phyloP scores from a whole-genome alignment of 2,888 invertebrate genomes.

The Macrophya alboannulata region DNA sequence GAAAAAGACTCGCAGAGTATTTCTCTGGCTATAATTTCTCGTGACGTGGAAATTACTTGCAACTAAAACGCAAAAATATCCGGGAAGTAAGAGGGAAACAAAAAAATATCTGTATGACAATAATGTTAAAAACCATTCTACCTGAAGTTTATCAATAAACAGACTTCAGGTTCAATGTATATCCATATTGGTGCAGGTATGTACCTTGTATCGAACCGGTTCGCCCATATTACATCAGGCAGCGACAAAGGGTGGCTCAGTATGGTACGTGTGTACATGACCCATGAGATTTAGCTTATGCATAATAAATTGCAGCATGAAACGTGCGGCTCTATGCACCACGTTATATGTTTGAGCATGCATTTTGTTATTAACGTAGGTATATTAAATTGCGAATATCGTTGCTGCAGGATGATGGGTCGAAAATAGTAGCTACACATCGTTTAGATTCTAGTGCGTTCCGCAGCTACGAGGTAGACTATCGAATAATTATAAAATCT shows the following conservation, averaged over 20 bases:
- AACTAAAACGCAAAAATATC: background rate
- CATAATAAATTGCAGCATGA: background rate
- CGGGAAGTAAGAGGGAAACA: background rate
- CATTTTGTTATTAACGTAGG: background rate
- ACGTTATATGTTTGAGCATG: background rate
- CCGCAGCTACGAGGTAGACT: background rate
- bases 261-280: background rate
- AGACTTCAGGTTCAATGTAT: background rate
- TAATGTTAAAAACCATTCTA: background rate
- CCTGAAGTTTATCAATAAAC: background rate
- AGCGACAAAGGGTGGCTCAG: background rate
- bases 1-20: background rate
- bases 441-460: too few relatives aligned
- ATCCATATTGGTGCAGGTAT: background rate
- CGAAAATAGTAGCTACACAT: background rate
- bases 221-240: background rate
- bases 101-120: background rate
- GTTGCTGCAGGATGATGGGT: background rate
- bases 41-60: too few relatives aligned
- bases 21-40: conserved; percentile 1
- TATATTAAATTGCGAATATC: conserved; percentile 25
- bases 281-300: background rate
- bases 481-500: background rate
- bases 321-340: background rate
- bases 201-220: background rate